Evolutionary conservation across 2,113 vertebrate genomes (phyloP).

Genomic region (Scalopus aquaticus): DNA sequence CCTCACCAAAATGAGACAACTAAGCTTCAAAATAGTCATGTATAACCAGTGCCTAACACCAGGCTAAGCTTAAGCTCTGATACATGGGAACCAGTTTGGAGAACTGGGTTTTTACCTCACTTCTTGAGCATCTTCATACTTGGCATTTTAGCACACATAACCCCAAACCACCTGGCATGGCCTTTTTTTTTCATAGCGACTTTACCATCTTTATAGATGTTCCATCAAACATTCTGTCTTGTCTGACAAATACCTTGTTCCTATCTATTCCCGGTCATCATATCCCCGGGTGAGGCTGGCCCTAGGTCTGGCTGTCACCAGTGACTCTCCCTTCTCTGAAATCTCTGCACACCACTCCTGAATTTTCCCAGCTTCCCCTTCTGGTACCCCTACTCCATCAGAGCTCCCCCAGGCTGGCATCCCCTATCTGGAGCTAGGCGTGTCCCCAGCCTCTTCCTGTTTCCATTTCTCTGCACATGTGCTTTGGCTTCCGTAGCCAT

Average conservation of each 20-base stretch:
- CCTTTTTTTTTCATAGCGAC: not conserved
- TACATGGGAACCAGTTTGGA: not conserved
- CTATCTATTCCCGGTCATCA: not conserved
- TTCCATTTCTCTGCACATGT: not conserved
- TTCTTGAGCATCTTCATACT: not conserved
- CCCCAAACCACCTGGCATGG: not conserved
- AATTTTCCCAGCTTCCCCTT: not conserved
- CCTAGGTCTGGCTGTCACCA: not conserved
- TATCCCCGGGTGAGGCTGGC: not conserved
- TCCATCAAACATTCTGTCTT: not conserved
- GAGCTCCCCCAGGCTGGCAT: rapidly evolving
- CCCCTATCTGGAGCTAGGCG: not conserved
- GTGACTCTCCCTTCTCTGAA: rapidly evolving
- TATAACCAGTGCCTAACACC: not conserved
- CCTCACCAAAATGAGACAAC: not conserved
- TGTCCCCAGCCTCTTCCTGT: too few species aligned
- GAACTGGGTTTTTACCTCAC: not conserved
- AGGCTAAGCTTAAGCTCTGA: not conserved
- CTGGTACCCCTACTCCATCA: rapidly evolving
- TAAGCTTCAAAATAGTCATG: not conserved
- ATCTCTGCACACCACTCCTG: not conserved
- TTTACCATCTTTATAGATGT: not conserved
- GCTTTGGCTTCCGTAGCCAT: not conserved
- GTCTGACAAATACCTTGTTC: not conserved
- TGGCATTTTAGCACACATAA: not conserved